Base-by-base conservation (phyloP, 1,140 invertebrate genomes). In the Amphibalanus amphitrite region DNA sequence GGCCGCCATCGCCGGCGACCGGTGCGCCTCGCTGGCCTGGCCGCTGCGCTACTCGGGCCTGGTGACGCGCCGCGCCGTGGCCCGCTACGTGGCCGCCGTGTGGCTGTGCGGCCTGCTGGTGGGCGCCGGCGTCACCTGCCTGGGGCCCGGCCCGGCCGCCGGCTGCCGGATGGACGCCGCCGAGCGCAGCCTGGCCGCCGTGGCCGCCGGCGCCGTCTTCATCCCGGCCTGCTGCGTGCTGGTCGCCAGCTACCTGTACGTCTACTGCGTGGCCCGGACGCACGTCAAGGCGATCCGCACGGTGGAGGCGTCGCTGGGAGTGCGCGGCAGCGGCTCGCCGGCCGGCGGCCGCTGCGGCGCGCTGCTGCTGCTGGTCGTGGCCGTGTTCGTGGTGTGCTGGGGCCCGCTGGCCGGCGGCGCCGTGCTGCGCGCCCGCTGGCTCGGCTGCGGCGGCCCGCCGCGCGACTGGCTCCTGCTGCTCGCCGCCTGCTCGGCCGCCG, bases 231-330 rank as follows among this genome's bases (percentile, higher is more conserved):
- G 82, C 0, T 71, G 84, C 3, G 78, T 85, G 30, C 78, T 86
- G 23, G 77, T 87, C n/a, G 79, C 82, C 23, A 87, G 86, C 75
- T 88, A 88, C 78, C 82, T 82, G 73, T 86, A 87, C 76, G 86
- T 88, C 72, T 88, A 87, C 76, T 78, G 84, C 65, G 83, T 88
- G 26, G 87, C 87, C 8, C 79, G 86, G 26, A 78, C 84, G 72
- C 86, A 88, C 74, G 86, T 86, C 10, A 79, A 84, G 40, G 86
- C 86, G 3, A 88, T 88, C 73, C 86, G 85, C 72, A 85, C 85
- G 26, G 84, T 87, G 28, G 85, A 87, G 75, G 77, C 85, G 26
- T 86, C 86, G 1, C 81, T 87, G 28, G 47, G 47, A 8, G 13
- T 13, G 13, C 13, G 47, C 6, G 47, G 47, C 47, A 23, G 47